Evolutionary conservation across 2,113 vertebrate genomes (phyloP), one percentile per base, ranked within the genome.

Genomic region (Cephalopholis sonnerati): DNA sequence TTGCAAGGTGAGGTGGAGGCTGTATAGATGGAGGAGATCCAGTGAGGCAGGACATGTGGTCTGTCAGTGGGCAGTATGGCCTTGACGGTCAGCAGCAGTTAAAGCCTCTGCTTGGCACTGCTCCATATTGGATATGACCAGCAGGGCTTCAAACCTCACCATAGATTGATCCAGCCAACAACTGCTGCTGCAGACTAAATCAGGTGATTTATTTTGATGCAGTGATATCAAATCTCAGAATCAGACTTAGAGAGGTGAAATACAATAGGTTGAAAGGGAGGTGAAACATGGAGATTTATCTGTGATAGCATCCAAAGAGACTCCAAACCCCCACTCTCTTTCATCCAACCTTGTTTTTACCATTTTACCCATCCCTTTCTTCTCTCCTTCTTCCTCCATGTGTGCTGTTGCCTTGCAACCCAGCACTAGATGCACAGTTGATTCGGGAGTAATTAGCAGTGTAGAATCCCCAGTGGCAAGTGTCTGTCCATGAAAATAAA

Each of bases 401-500:
- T 83, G 82, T 91, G 73, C 74, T 82, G 88, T 95, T 94, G 79
- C 84, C 91, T 75, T 88, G 82, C 53, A 90, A 77, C 84, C 78
- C 86, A 55, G 70, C 39, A 12, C 67, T 67, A 80, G 91, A 89
- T 84, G 75, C 84, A 66, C 89, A 80, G 84, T 81, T 85, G 88
- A 86, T 87, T 94, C 88, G 74, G 83, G 90, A 93, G 88, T 94
- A 96, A 96, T 97, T 96, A 96, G 84, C 89, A 73, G 67, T 13
- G 46, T 25, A 2, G 63, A 79, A 77, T 92, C 91, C 90, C 91
- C 69, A 7, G 83, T 81, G 91, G 89, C n/a, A 53, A 76, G 75
- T 67, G 74, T 85, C 65, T 81, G 73, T 87, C 74, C 62, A 8
- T 79, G 83, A 87, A 74, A 68, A 81, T 75, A 63, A 78, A 80